Evolutionary conservation across 2,797 vertebrate genomes (phyloP).

Genomic region (Mormyrus proboscirostris): DNA sequence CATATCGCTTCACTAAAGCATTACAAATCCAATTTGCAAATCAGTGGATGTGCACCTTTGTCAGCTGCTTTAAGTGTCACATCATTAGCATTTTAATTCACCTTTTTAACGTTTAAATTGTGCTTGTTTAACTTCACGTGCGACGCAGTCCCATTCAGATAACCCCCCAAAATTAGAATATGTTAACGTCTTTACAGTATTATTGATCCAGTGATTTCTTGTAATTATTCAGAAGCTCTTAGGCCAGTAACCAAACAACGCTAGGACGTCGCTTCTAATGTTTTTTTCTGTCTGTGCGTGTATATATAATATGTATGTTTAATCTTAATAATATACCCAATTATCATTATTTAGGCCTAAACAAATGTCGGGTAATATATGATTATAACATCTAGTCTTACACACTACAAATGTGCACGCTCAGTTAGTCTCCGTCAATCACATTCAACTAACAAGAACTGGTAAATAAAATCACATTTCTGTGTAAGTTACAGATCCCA

Average conservation of each 20-base stretch:
- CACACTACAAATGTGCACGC: not conserved
- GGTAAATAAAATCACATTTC: conserved; percentile 10
- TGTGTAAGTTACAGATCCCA: not conserved
- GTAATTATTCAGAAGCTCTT: not conserved
- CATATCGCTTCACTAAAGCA: conserved; percentile 73
- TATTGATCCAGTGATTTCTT: not conserved
- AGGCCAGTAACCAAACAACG: not conserved
- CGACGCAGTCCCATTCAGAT: conserved; percentile 36
- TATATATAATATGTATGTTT: not conserved
- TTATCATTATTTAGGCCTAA: conserved; percentile 6
- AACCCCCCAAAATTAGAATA: conserved; percentile 7
- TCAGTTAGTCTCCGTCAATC: not conserved
- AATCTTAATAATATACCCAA: not conserved
- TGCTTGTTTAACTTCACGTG: conserved; percentile 60
- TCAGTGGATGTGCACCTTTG: conserved; percentile 81
- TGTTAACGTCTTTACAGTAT: not conserved
- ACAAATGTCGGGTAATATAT: conserved; percentile 4
- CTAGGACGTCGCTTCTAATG: not conserved
- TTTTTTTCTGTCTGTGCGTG: not conserved
- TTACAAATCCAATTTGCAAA: conserved; percentile 93
- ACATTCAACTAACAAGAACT: not conserved
- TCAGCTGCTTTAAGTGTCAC: conserved; percentile 72
- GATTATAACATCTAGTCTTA: not conserved
- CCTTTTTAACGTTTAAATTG: conserved; percentile 72
- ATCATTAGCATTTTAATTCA: conserved; percentile 81